These are phyloP conservation scores for Brachionus manjavacas DNA, from an alignment of 1,140 invertebrate genomes.

Conservation along the genomic window DNA sequence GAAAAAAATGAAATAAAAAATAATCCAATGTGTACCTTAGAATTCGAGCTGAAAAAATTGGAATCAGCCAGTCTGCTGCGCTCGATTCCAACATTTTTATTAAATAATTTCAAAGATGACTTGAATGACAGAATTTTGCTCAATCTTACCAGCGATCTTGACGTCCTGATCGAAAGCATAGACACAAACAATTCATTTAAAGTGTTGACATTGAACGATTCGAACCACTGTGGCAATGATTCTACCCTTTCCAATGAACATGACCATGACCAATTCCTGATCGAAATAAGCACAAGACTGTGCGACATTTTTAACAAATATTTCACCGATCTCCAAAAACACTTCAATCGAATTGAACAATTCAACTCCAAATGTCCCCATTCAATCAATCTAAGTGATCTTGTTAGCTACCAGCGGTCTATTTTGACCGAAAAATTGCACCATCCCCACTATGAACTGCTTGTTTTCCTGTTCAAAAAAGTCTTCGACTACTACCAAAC, in stretches of 20 bases:
- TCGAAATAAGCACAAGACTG: neutral
- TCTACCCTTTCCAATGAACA: neutral
- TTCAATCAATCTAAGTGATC: neutral
- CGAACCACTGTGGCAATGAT: neutral
- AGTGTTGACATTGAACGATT: neutral
- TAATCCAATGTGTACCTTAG: neutral
- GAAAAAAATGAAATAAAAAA: no score
- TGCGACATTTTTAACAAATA: slow-evolving; percentile 18
- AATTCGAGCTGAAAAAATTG: slow-evolving; percentile 7
- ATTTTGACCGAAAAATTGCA: slow-evolving; percentile 1
- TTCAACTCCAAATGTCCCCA: neutral
- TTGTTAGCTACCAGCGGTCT: slow-evolving; percentile 1
- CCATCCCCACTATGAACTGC: neutral
- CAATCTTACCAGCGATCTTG: neutral
- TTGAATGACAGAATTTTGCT: slow-evolving; percentile 1
- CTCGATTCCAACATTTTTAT: neutral
- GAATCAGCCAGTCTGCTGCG: neutral
- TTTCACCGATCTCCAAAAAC: neutral
- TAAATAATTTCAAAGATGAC: slow-evolving; percentile 29
- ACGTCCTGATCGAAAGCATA: slow-evolving; percentile 29
- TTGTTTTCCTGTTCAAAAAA: slow-evolving; percentile 10
- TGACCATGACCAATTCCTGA: neutral
- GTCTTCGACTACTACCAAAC: slow-evolving; percentile 30
- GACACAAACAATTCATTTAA: neutral
- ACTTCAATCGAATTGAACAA: neutral